phyloP scores from a whole-genome alignment of 2,888 invertebrate genomes.

The Ariolimax columbianus region DNA sequence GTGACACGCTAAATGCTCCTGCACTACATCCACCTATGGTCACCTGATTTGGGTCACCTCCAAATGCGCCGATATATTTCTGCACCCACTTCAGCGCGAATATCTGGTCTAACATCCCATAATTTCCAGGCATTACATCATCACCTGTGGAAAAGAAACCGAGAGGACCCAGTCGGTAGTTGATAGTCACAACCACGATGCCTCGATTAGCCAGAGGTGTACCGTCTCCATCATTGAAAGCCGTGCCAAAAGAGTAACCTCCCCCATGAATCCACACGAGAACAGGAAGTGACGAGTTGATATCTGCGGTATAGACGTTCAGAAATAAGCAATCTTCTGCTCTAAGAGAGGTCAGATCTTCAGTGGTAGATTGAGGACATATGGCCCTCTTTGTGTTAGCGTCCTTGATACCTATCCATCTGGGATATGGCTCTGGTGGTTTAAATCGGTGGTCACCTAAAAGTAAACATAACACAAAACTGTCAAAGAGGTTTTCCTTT shows the following conservation, averaged over 20 bases:
- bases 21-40: constrained; percentile 32
- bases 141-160: not conserved
- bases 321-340: constrained; percentile 37
- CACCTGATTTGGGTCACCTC: constrained; percentile 26
- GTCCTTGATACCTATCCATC: constrained; percentile 19
- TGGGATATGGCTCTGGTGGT: too few relatives aligned
- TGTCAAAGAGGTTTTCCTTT: too few relatives aligned
- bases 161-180: constrained; percentile 21
- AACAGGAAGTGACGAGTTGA: constrained; percentile 16
- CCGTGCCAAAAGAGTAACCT: not conserved
- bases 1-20: constrained; percentile 4
- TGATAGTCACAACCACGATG: constrained; percentile 30
- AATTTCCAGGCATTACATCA: not conserved
- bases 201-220: constrained; percentile 11
- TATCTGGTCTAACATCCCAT: constrained; percentile 25
- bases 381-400: constrained; percentile 14
- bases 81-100: constrained; percentile 41
- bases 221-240: not conserved
- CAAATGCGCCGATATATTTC: constrained; percentile 38
- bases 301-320: constrained; percentile 16
- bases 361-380: not conserved
- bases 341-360: not conserved
- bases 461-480: too few relatives aligned
- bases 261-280: constrained; percentile 26
- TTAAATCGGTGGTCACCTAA: not conserved